phyloP scores from a whole-genome alignment of 1,140 invertebrate genomes.

The Oscheius sp. region DNA sequence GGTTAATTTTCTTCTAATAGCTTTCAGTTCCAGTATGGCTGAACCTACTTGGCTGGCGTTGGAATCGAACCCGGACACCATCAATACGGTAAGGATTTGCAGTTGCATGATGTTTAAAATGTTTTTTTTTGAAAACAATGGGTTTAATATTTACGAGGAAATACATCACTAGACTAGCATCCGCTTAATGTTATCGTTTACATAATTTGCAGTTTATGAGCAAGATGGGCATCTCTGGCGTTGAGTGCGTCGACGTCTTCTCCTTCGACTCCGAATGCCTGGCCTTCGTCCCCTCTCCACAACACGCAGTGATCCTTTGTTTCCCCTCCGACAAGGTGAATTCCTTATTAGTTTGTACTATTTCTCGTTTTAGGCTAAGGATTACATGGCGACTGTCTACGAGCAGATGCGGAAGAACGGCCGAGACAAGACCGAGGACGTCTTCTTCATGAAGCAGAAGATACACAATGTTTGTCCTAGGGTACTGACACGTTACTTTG shows the following conservation, averaged over 20 bases:
- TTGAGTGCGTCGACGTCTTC: slow-evolving; percentile 35
- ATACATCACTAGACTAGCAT: background rate
- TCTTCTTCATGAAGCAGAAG: slow-evolving; percentile 41
- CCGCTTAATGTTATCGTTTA: background rate
- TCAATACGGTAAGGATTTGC: slow-evolving; percentile 40
- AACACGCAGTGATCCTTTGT: slow-evolving; percentile 38
- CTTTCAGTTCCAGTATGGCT: background rate
- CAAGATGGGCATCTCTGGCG: slow-evolving; percentile 32
- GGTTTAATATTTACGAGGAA: background rate
- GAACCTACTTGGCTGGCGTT: slow-evolving; percentile 23
- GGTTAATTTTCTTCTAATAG: too few relatives aligned
- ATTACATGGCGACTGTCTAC: slow-evolving; percentile 19
- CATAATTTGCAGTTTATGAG: slow-evolving; percentile 23
- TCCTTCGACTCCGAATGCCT: slow-evolving; percentile 40
- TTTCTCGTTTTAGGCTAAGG: slow-evolving; percentile 23
- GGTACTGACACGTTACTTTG: background rate
- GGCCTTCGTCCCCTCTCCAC: slow-evolving; percentile 31
- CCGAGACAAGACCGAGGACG: slow-evolving; percentile 4
- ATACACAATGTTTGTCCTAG: slow-evolving; percentile 30
- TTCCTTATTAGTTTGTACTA: background rate
- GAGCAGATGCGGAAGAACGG: slow-evolving; percentile 22
- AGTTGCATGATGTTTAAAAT: too few relatives aligned
- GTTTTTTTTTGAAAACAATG: background rate
- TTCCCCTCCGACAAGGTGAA: slow-evolving; percentile 19
- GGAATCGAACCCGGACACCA: slow-evolving; percentile 42